Evolutionary conservation across 2,113 vertebrate genomes (phyloP), one percentile per base, ranked within the genome.

Genomic region (Chelonoidis abingdonii): DNA sequence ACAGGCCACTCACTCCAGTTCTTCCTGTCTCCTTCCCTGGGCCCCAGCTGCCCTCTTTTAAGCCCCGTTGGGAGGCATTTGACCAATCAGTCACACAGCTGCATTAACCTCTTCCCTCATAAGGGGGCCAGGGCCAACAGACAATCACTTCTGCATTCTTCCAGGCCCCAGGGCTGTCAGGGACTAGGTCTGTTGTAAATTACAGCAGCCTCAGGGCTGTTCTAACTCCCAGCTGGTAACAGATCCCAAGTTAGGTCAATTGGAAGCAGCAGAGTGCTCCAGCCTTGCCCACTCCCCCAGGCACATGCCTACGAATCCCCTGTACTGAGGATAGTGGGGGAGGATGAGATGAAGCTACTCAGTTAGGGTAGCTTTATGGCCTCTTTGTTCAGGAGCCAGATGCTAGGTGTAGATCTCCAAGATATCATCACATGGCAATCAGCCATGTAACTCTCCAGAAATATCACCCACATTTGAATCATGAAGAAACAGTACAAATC

Each of bases 401-500:
- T 80, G 21, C 14, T 24, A 41, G 27, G 29, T 80, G 62, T 4
- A 4, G 1, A 14, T 2, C 47, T 87, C 87, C 5, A 84, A 69
- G 80, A 83, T 35, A 35, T 17, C 52, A 38, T 5, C 59, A 24
- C 1, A 0, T 44, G 83, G 91, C 53, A 84, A 69, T 83, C 92
- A 91, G 65, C 89, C n/a, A n/a, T 0, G 0, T 59, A 27, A 89
- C 89, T 87, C 21, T 0, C 65, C 92, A 88, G 22, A 76, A 44
- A 41, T 41, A 38, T 41, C 38, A 12, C 72, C 5, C 21, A 44
- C 38, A 41, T 76, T 76, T 87, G 80, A 0, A 2, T 84, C 72
- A 80, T 86, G 86, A 97, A 91, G 96, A 97, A 96, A 84, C 2
- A 0, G 84, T 87, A 76, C 21, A 22, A 44, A 41, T 44, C 2